Evolutionary conservation across 2,888 invertebrate genomes (phyloP).

Genomic region (Drosophila fulvimacula): DNA sequence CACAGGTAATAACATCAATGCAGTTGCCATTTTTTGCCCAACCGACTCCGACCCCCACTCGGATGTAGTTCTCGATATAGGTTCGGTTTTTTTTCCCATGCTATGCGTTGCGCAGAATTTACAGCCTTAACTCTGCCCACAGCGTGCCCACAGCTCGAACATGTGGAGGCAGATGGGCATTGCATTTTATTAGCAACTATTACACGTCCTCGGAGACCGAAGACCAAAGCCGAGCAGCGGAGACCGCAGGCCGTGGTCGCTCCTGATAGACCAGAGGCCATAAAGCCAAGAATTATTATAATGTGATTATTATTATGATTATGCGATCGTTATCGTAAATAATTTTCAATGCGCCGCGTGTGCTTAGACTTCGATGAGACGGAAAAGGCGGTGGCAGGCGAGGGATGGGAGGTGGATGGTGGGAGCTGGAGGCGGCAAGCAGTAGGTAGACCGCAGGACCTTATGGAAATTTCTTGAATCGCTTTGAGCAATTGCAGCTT

Average conservation of each 20-base stretch:
- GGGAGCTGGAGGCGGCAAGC: not conserved
- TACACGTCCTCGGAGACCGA: slow-evolving; percentile 63
- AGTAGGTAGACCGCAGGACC: slow-evolving; percentile 24
- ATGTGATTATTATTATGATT: slow-evolving; percentile 82
- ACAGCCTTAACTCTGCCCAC: slow-evolving; percentile 21
- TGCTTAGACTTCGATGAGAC: slow-evolving; percentile 67
- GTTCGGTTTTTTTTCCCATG: slow-evolving; percentile 15
- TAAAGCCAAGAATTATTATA: slow-evolving; percentile 80
- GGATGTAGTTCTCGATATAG: slow-evolving; percentile 11
- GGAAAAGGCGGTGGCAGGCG: not conserved
- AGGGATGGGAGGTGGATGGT: not conserved
- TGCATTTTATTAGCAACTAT: slow-evolving; percentile 80
- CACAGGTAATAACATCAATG: slow-evolving; percentile 81
- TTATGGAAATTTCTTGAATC: slow-evolving; percentile 66
- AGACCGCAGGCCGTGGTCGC: slow-evolving; percentile 9
- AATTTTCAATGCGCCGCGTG: slow-evolving; percentile 78
- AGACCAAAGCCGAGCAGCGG: slow-evolving; percentile 12
- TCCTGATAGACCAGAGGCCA: slow-evolving; percentile 51
- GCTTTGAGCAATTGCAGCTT: slow-evolving; percentile 58
- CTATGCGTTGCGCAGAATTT: slow-evolving; percentile 46
- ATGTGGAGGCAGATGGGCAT: slow-evolving; percentile 62
- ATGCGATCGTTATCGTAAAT: slow-evolving; percentile 82
- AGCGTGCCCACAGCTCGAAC: slow-evolving; percentile 2
- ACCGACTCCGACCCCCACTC: not conserved
- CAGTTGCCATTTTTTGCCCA: slow-evolving; percentile 77